Evolutionary conservation across 2,113 vertebrate genomes (phyloP).

Genomic region (Isurus oxyrinchus): DNA sequence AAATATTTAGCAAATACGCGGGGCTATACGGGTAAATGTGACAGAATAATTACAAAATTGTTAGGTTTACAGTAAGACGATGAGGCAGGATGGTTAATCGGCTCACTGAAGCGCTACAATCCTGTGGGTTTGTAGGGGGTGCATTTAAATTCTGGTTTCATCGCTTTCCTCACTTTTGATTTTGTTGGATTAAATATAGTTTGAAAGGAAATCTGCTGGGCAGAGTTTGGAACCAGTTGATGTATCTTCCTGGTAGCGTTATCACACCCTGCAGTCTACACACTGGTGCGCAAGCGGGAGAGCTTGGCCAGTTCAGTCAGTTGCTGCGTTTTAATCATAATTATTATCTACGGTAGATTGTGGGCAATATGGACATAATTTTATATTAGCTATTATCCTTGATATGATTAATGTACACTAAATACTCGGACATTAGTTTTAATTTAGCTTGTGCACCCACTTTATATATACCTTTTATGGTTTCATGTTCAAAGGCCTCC

Average conservation of each 20-base stretch:
- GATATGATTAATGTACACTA: not conserved
- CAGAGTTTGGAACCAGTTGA: slow-evolving; percentile 3
- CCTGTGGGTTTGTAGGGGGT: not conserved
- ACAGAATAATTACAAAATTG: not conserved
- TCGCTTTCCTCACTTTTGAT: not conserved
- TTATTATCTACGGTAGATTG: no score
- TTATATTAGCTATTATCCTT: not conserved
- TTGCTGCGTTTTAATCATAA: not conserved
- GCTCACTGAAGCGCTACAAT: not conserved
- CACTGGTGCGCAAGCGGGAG: not conserved
- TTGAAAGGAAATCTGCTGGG: not conserved
- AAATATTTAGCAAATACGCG: not conserved
- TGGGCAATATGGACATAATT: not conserved
- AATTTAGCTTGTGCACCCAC: not conserved
- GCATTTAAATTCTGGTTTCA: not conserved
- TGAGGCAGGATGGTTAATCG: not conserved
- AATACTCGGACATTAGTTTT: not conserved
- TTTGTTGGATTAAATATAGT: slow-evolving; percentile 5
- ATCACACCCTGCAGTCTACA: not conserved
- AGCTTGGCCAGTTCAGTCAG: not conserved
- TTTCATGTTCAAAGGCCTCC: not conserved
- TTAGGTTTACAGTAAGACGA: not conserved
- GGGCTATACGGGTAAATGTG: not conserved
- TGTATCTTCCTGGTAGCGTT: not conserved
- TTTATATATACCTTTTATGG: not conserved